Conservation (phyloP, 2,888 invertebrate genomes). For the Hyles lineata region DNA sequence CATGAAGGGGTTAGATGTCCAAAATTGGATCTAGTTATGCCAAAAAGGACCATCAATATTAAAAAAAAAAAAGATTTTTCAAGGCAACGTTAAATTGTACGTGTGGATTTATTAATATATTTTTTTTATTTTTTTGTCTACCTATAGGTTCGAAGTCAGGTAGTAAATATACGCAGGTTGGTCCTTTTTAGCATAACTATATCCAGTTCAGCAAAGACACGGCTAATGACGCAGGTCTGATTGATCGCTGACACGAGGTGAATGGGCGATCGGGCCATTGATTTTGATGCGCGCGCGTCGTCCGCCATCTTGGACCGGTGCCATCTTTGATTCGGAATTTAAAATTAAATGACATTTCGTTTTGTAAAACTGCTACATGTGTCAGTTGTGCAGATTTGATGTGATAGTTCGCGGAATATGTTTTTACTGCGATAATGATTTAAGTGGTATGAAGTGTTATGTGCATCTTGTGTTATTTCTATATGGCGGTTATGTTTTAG, state of each 20-base stretch:
- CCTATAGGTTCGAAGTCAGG: no score
- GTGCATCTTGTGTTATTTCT: not conserved
- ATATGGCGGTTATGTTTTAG: not conserved
- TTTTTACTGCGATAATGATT: constrained; percentile 12
- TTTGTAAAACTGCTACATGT: constrained; percentile 24
- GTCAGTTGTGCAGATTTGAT: constrained; percentile 22
- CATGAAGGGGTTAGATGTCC: constrained; percentile 29
- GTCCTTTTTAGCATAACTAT: constrained; percentile 4
- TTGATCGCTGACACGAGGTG: constrained; percentile 51
- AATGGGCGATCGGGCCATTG: constrained; percentile 47
- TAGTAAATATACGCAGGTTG: no score
- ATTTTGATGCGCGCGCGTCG: constrained; percentile 36
- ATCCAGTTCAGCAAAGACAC: constrained; percentile 16
- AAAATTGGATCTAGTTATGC: constrained; percentile 2
- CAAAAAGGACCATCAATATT: no score
- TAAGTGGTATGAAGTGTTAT: constrained; percentile 9
- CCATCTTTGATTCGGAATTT: constrained; percentile 42
- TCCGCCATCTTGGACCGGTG: constrained; percentile 43
- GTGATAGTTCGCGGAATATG: constrained; percentile 16
- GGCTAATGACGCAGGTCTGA: constrained; percentile 37
- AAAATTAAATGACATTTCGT: constrained; percentile 29
- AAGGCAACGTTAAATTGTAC: no score
- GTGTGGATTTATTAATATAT: no score
- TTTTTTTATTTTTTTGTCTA: no score
- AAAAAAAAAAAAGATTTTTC: no score